Evolutionary conservation across 1,140 invertebrate species (phyloP), one percentile per base, ranked within the genome.

Genomic region (Pararge aegeria): DNA sequence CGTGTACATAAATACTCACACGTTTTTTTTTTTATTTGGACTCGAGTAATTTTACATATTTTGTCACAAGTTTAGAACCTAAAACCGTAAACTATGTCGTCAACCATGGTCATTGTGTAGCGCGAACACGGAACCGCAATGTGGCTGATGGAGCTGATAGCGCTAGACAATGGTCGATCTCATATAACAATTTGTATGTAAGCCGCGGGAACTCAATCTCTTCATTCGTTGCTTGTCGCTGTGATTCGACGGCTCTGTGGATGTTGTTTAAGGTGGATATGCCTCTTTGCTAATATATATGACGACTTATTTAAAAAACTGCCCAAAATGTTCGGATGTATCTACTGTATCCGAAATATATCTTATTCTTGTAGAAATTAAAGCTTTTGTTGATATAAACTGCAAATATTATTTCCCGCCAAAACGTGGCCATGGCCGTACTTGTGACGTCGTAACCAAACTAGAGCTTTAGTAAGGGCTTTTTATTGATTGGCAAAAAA

Each of bases 161-260:
- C 18, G 18, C 5, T 1, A 49, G 70, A 86, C 80, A 83, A 83
- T 83, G 61, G 76, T 19, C 46, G 64, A 61, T 83, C 73, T 67
- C 73, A 71, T 73, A 78, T 70, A 80, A 75, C 78, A 83, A 86
- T 83, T 83, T 86, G 80, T 83, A 79, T 74, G 73, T 70, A 70
- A 75, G 75, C 67, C 75, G 71, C 78, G 82, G 80, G 80, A 83
- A 83, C 70, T 60, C 60, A 61, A 81, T 71, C 70, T 75, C 66
- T 74, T 80, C 78, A 85, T 75, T 77, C 70, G n/a, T n/a, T n/a
- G 59, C 75, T 75, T 80, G 75, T 81, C 66, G 78, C 58, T 66
- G 50, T 19, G n/a, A 71, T 78, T 78, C 68, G 73, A 80, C 69
- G 54, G 75, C 66, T 73, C 40, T 61, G 16, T 34, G 4, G 9